These are phyloP conservation scores for Myotis davidii DNA, from an alignment of 2,113 vertebrate genomes.

Conservation along the genomic window DNA sequence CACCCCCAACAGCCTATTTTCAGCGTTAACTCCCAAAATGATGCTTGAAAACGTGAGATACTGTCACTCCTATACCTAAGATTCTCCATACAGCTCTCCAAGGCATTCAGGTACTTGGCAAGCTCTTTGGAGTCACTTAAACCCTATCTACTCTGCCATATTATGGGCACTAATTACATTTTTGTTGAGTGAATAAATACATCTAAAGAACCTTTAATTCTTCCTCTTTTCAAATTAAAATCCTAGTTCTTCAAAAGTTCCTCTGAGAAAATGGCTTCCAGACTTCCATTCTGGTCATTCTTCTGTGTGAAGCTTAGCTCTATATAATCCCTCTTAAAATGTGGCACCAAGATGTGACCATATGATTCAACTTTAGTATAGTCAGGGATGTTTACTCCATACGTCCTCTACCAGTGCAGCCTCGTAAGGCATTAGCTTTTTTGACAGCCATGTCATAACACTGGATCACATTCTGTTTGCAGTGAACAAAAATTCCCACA, in stretches of 20 bases:
- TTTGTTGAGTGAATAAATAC: constrained; percentile 13
- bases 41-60: background rate
- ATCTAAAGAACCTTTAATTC: background rate
- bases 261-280: background rate
- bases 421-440: background rate
- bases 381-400: background rate
- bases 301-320: background rate
- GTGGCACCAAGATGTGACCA: background rate
- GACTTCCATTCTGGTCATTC: background rate
- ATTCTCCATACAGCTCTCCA: background rate
- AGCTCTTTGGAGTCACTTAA: background rate
- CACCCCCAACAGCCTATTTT: background rate
- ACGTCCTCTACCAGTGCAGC: background rate
- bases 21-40: background rate
- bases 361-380: background rate
- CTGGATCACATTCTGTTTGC: constrained; percentile 4
- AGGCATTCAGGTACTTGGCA: background rate
- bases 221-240: constrained; percentile 26
- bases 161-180: background rate
- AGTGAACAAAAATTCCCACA: constrained; percentile 18
- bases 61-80: background rate
- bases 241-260: background rate
- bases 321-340: constrained; percentile 41
- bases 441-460: background rate
- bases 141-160: background rate